Conservation (phyloP, 2,888 invertebrate genomes). For the Plagiodera versicolora region DNA sequence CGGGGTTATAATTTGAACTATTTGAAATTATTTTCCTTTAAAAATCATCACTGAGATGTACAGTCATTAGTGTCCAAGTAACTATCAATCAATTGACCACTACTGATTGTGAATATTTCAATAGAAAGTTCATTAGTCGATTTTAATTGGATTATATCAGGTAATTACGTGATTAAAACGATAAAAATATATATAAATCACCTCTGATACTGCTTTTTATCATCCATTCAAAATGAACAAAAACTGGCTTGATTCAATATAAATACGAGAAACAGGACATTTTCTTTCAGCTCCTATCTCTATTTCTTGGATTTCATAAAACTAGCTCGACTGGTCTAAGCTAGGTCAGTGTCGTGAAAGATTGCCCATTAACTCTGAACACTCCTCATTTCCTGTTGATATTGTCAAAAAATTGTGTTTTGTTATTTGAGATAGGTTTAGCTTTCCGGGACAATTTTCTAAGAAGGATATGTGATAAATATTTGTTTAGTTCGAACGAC, state of each 20-base stretch:
- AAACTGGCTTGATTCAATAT: not conserved
- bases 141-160: not conserved
- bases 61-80: too few species aligned
- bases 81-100: not conserved
- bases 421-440: not conserved
- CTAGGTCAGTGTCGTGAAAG: conserved; percentile 16
- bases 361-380: conserved; percentile 25
- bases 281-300: not conserved
- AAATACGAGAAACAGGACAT: not conserved
- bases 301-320: not conserved
- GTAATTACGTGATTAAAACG: not conserved
- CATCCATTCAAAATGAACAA: not conserved
- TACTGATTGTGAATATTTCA: not conserved
- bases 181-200: not conserved
- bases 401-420: conserved; percentile 7
- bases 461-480: not conserved
- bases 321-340: not conserved
- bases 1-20: too few species aligned
- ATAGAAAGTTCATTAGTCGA: not conserved
- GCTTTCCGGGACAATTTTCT: not conserved
- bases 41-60: too few species aligned
- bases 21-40: too few species aligned
- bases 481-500: not conserved
- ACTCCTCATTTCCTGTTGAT: conserved; percentile 32
- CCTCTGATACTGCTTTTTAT: not conserved